phyloP scores from a whole-genome alignment of 2,113 vertebrate genomes.

The Oncorhynchus keta region DNA sequence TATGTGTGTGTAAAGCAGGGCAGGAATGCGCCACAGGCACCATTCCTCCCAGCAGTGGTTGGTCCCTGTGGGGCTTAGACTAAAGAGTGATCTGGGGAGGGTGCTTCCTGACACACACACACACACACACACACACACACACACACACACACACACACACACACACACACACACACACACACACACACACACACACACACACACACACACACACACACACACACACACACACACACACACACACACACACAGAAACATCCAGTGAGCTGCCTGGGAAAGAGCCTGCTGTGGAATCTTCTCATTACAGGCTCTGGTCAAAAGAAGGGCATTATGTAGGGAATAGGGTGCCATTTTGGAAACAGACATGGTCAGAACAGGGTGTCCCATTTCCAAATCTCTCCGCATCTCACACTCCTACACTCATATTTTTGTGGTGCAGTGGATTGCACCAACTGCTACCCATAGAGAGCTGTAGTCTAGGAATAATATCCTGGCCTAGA shows the following conservation, averaged over 20 bases:
- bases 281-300: background rate
- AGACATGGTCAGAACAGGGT: conserved; percentile 6
- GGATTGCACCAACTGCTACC: conserved; percentile 1
- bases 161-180: background rate
- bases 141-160: background rate
- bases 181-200: background rate
- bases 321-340: too few relatives aligned
- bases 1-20: too few relatives aligned
- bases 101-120: conserved; percentile 17
- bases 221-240: too few relatives aligned
- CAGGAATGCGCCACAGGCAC: conserved; percentile 22
- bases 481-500: background rate
- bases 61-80: conserved; percentile 24
- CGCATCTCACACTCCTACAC: conserved; percentile 23
- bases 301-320: background rate
- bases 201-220: too few relatives aligned
- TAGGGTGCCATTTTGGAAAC: background rate
- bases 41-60: conserved; percentile 24
- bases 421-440: conserved; percentile 16
- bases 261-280: background rate
- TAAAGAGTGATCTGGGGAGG: conserved; percentile 14
- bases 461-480: conserved; percentile 7
- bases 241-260: background rate
- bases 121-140: background rate
- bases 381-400: conserved; percentile 20